Evolutionary conservation across 92 coral and sea anemone genomes (phyloP).

Genomic region (Pocillopora meandrina): DNA sequence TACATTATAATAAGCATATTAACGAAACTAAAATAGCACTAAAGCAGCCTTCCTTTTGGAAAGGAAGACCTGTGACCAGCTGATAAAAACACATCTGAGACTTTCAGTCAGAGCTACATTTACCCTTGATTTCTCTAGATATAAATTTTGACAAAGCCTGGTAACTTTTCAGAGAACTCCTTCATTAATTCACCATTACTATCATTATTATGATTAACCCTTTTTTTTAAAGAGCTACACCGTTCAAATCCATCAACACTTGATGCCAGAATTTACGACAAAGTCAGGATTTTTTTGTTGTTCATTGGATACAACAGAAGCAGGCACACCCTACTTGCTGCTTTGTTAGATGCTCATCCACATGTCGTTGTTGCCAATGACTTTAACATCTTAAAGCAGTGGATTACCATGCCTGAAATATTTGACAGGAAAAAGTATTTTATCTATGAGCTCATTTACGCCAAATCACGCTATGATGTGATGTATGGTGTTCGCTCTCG

Average conservation of each 20-base stretch:
- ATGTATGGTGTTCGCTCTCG: constrained; percentile 37
- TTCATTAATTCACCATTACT: too few relatives aligned
- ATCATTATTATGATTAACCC: too few relatives aligned
- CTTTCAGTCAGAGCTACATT: too few relatives aligned
- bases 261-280: constrained; percentile 26
- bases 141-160: too few relatives aligned
- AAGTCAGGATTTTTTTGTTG: constrained; percentile 34
- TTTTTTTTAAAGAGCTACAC: not conserved
- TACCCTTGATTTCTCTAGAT: too few relatives aligned
- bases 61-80: too few relatives aligned
- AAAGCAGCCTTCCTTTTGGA: too few relatives aligned
- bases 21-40: too few relatives aligned
- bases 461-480: constrained; percentile 40
- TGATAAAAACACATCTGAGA: not conserved
- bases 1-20: too few relatives aligned
- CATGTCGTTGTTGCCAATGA: constrained; percentile 58
- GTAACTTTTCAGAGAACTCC: too few relatives aligned
- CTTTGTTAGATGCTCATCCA: constrained; percentile 67
- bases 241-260: not conserved
- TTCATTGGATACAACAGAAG: constrained; percentile 65
- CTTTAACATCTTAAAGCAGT: constrained; percentile 36
- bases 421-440: constrained; percentile 2
- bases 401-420: constrained; percentile 13
- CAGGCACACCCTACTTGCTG: constrained; percentile 47
- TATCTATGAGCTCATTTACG: constrained; percentile 26